Percentiles rank a stretch among this genome's conserved stretches.
These are phyloP conservation scores for Hyalella azteca DNA, from an alignment of 2,888 invertebrate genomes.

Conservation along the genomic window DNA sequence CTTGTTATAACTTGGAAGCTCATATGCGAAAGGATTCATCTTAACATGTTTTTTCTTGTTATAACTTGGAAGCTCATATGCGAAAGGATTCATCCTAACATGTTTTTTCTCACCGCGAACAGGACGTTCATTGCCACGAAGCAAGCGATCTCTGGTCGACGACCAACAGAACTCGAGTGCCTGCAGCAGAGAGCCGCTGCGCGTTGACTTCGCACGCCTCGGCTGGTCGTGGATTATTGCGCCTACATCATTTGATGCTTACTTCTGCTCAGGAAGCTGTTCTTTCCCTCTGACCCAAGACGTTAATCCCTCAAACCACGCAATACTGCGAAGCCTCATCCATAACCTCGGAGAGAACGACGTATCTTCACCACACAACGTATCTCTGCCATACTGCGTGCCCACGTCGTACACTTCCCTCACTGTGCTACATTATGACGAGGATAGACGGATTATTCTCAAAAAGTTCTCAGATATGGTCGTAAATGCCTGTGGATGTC, in stretches of 20 bases:
- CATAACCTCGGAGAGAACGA: slow-evolving; percentile 58
- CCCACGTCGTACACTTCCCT: slow-evolving; percentile 69
- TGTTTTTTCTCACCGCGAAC: no score
- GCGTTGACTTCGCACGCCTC: slow-evolving; percentile 70
- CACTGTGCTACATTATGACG: slow-evolving; percentile 69
- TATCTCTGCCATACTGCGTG: no score
- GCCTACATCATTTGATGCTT: slow-evolving; percentile 69
- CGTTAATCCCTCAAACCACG: slow-evolving; percentile 71
- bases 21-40: no score
- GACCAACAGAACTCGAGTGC: slow-evolving; percentile 41
- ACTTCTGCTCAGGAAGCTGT: slow-evolving; percentile 70
- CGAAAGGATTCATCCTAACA: no score
- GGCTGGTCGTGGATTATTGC: slow-evolving; percentile 72
- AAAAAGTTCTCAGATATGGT: slow-evolving; percentile 73
- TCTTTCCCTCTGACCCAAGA: slow-evolving; percentile 66
- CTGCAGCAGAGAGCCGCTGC: slow-evolving; percentile 62
- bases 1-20: no score
- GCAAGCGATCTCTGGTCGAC: no score
- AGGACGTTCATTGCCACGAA: no score
- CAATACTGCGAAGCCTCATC: slow-evolving; percentile 70
- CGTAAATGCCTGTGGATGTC: slow-evolving; percentile 71
- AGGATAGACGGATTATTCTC: slow-evolving; percentile 69
- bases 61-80: no score
- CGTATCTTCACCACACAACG: slow-evolving; percentile 67
- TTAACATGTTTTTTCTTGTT: no score